Base-by-base conservation (phyloP, 2,888 invertebrate genomes). In the Acheta domesticus region DNA sequence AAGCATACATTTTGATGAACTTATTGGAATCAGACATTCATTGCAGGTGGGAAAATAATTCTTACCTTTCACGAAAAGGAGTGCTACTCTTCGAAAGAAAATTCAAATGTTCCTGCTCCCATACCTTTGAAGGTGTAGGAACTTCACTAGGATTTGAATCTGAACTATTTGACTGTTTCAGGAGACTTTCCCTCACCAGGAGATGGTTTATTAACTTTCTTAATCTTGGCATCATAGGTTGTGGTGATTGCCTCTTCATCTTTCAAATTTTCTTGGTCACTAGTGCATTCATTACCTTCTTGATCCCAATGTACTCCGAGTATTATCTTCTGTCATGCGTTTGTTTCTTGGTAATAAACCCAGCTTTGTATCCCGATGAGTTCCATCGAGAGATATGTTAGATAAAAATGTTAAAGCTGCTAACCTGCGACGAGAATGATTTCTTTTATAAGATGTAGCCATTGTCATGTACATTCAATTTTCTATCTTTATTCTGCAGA, bases 381-480 rank as follows among this genome's bases (percentile, higher is more conserved):
- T 93, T 83, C 97, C 97, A 89, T 97, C 97, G 82, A 98, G 90
- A 82, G 97, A 96, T 86, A 98, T 98, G 88, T 97, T 98, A 79
- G 96, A 94, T 84, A 98, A 90, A 89, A 98, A 98, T 85, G 96
- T 94, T 85, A 97, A 91, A 84, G 98, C 98, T 86, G 97, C 96
- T 84, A 96, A 91, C 87, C 96, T 92, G 88, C 96, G 91, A 86
- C 95, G 91, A 85, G 94, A 94, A 88, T 92, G 92, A 85, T 88
- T 88, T 84, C 89, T 88, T 76, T 81, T 82, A 16, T 78, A 49
- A 21, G 81, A 80, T 14, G 80, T 75, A 36, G 81, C 81, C 81
- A 81, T 82, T 48, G 62, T 62, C 62, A 36, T 36, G 36, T 36
- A 36, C 36, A 36, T 36, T 36, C 36, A 36, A 36, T 36, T 36